Percentiles rank a stretch among this genome's conserved stretches.
Evolutionary conservation across 1,140 invertebrate genomes (phyloP).

Genomic region (Polyergus mexicanus): DNA sequence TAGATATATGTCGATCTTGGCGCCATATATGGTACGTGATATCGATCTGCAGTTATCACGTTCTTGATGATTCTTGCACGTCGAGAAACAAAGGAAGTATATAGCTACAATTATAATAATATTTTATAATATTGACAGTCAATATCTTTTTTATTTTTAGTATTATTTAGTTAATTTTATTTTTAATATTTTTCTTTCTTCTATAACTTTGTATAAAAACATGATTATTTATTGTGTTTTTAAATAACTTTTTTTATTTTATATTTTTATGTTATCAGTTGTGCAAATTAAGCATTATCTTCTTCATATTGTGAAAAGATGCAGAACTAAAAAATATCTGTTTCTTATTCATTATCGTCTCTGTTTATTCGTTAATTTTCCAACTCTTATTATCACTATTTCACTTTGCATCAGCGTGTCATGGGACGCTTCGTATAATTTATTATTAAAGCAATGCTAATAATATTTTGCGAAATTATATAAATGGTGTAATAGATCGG

Average conservation of each 20-base stretch:
- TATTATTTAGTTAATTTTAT: slow-evolving; percentile 1
- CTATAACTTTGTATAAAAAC: background rate
- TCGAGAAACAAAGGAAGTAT: slow-evolving; percentile 26
- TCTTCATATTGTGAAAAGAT: background rate
- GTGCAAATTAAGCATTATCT: background rate
- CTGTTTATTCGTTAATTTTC: background rate
- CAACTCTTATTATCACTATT: background rate
- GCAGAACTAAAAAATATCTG: background rate
- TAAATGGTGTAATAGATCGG: background rate
- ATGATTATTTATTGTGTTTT: background rate
- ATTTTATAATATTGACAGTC: background rate
- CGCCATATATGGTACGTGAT: slow-evolving; percentile 32
- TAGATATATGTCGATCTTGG: slow-evolving; percentile 63
- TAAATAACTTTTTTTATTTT: background rate
- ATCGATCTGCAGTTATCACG: slow-evolving; percentile 55
- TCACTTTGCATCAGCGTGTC: background rate
- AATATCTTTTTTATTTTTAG: background rate
- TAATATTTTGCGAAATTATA: background rate
- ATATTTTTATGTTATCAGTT: background rate
- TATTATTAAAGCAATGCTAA: background rate
- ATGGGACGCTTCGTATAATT: background rate
- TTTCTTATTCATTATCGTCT: background rate
- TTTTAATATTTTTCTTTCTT: background rate
- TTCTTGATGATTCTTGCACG: background rate
- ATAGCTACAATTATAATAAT: background rate